Base-by-base conservation (phyloP, 2,113 vertebrate species). In the Actenoides hombroni region DNA sequence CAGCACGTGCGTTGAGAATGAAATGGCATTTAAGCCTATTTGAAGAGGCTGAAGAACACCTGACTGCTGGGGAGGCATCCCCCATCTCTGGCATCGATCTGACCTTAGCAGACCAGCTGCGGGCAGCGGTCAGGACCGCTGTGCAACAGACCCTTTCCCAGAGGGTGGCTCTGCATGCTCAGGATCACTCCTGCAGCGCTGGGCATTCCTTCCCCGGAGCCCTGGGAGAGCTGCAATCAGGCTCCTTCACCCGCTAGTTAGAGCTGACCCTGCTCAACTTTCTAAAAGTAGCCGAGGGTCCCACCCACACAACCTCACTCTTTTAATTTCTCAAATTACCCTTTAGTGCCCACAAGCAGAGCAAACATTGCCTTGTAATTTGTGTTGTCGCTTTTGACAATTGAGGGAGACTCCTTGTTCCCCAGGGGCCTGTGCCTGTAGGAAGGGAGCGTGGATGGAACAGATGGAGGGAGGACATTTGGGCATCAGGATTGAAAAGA, bases 361-460 rank as follows among this genome's bases (percentile, higher is more conserved):
- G 96, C 49, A 92, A 95, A 96, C 93, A 67, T 94, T 95, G 98
- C 98, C 98, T 98, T 98, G 98, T 98, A 98, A 99, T 99, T 97
- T 98, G 85, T 84, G 54, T 89, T 86, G 78, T 98, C 11, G 48
- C 90, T 89, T 88, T 90, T 96, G 96, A 97, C 96, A 95, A 51
- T 94, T 78, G 97, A 97, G 92, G 94, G 88, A 71, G 94, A 83
- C 42, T 75, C 91, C 69, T 86, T 94, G 86, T 93, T 97, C 94
- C 96, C 88, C n/a, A 74, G 95, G 75, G 94, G 70, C 82, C 80
- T 25, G 51, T 49, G 83, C 71, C 57, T 85, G 90, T 37, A 86
- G 81, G 85, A 69, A 64, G 75, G 83, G 63, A 86, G 73, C 37
- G 35, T 13, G 46, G 77, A 63, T 42, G 79, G 51, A 59, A 28